Percentiles rank a stretch among this genome's conserved stretches.
phyloP scores from a whole-genome alignment of 2,113 vertebrate genomes.

The Euleptes europaea region DNA sequence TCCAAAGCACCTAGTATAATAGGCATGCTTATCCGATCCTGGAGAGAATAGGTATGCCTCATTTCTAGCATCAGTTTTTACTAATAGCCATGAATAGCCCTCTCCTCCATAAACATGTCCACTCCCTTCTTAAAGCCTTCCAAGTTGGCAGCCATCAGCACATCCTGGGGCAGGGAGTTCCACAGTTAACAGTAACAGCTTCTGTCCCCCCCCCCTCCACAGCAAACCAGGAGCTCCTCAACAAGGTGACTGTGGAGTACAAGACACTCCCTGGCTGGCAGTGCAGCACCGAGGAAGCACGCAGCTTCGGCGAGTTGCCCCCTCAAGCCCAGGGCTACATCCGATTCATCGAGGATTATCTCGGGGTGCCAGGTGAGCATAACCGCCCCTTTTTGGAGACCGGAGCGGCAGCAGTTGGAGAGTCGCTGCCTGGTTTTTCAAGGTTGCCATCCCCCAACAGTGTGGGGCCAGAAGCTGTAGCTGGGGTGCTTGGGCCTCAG shows the following conservation, averaged over 20 bases:
- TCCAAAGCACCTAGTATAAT: no score
- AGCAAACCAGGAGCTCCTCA: conserved; percentile 82
- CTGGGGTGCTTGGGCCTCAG: neutral
- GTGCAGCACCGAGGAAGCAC: conserved; percentile 74
- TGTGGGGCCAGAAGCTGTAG: no score
- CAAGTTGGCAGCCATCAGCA: no score
- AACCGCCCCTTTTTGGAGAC: neutral
- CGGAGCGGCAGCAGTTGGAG: neutral
- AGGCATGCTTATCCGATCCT: no score
- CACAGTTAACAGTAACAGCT: no score
- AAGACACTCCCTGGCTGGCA: conserved; percentile 77
- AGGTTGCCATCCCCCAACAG: neutral
- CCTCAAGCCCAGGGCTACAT: conserved; percentile 75
- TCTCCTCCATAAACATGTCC: no score
- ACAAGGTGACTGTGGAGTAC: conserved; percentile 75
- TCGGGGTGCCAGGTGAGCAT: conserved; percentile 76
- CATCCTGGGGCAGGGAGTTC: no score
- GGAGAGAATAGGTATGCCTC: no score
- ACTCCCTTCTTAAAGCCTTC: no score
- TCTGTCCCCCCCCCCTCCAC: neutral
- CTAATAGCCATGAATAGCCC: no score
- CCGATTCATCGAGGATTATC: conserved; percentile 77
- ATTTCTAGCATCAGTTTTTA: no score
- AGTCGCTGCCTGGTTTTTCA: neutral
- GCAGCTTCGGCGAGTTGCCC: conserved; percentile 75